Evolutionary conservation across 1,140 invertebrate species (phyloP), one percentile per base, ranked within the genome.

Genomic region (Calosoma granatense): DNA sequence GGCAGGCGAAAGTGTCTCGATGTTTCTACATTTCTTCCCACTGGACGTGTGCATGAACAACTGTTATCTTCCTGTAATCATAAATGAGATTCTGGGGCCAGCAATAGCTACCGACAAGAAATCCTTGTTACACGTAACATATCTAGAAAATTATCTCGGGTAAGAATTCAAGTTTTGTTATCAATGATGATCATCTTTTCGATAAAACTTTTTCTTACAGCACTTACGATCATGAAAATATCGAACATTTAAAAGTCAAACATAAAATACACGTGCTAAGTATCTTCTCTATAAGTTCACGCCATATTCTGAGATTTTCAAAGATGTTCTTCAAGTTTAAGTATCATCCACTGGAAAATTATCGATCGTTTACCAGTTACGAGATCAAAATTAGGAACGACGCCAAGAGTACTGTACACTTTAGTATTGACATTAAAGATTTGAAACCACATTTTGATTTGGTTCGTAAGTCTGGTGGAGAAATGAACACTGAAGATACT

Each of bases 11-110:
- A 36, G n/a, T 51, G 59, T 4, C 54, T 57, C 39, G 52, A 57
- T 72, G 14, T 63, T 65, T 55, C 54, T 72, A 2, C 66, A 70
- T 52, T 70, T 72, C 51, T 57, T 55, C 20, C 71, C 71, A 0
- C 26, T 58, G 2, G 68, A 69, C 22, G 41, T 66, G 9, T 64
- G 64, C 1, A 59, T 51, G 1, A 63, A 64, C 20, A 26, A 51
- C 2, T 67, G 69, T 57, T 64, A 65, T 56, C 43, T 71, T 6
- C 70, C 70, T 1, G 59, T 71, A 0, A 51, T 67, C 2, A 56
- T 72, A 11, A 72, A 72, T 59, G 62, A 64, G 20, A 43, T 71
- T 20, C 43, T 69, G 17, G 68, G 66, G 3, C 66, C 66, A 0
- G 52, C 55, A 14, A 23, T 51, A 9, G 14, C 4, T 6, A 14